A percentile compares a stretch with the other conserved stretches of the same genome.
Evolutionary conservation across 2,113 vertebrate genomes (phyloP).

Genomic region (Conger conger): DNA sequence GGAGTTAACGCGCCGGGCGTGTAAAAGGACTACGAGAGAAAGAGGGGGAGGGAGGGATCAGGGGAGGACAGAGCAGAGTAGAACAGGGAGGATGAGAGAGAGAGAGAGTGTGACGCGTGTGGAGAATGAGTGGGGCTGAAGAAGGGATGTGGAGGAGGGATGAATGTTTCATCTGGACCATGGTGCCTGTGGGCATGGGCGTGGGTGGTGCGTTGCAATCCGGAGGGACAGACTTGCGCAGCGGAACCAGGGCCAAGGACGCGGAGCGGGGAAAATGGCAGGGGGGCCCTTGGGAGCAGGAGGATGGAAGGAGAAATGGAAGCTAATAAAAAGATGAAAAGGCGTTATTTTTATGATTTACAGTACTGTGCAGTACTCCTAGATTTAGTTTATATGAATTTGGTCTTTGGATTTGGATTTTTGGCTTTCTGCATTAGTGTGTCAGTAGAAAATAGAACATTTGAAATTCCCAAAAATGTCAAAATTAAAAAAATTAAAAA

Average conservation of each 20-base stretch:
- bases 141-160: background rate
- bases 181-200: background rate
- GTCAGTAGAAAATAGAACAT: too few species aligned
- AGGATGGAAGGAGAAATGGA: background rate
- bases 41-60: background rate
- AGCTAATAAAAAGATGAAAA: background rate
- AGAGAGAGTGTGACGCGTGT: conserved; percentile 9
- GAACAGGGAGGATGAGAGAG: background rate
- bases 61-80: background rate
- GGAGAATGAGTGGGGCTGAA: background rate
- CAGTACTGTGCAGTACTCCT: too few species aligned
- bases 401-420: too few species aligned
- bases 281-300: background rate
- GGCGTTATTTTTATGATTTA: too few species aligned
- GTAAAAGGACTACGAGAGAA: background rate
- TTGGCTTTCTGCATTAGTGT: too few species aligned
- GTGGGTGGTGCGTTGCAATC: background rate
- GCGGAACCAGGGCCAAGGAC: background rate
- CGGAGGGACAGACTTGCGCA: background rate
- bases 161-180: conserved; percentile 17
- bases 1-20: background rate
- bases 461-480: too few species aligned
- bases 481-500: too few species aligned
- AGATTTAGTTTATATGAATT: too few species aligned
- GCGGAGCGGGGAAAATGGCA: background rate